phyloP scores from a whole-genome alignment of 2,113 vertebrate genomes.

The Pogona vitticeps region DNA sequence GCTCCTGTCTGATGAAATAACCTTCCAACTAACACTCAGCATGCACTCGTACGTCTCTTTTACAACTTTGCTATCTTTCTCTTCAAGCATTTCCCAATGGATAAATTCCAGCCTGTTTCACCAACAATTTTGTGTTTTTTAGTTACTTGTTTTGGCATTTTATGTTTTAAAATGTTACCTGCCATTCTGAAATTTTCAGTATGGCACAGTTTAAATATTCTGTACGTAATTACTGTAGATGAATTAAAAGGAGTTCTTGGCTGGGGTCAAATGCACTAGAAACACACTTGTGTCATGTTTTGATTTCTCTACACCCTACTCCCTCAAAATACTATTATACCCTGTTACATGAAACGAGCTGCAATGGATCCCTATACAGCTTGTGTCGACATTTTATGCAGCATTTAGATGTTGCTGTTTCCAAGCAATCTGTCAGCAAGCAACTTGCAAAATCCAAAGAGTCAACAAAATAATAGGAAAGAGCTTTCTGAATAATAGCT shows the following conservation, averaged over 20 bases:
- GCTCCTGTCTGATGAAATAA: no score
- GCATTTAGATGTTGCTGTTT: conserved; percentile 6
- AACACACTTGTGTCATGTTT: neutral
- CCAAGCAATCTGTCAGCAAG: conserved; percentile 26
- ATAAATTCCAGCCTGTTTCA: no score
- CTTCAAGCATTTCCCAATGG: no score
- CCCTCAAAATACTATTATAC: neutral
- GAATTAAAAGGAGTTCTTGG: neutral
- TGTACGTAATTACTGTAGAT: neutral
- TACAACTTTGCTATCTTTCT: no score
- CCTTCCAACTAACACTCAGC: no score
- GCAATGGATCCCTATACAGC: neutral
- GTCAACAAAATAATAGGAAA: neutral
- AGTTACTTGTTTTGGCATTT: neutral
- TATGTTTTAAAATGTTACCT: neutral
- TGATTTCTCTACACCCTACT: neutral
- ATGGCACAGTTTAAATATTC: neutral
- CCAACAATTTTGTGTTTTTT: no score
- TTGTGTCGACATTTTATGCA: rapidly evolving
- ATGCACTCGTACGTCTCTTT: no score
- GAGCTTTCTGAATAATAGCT: conserved; percentile 8
- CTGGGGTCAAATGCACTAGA: neutral
- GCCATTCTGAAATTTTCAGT: neutral
- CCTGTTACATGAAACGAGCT: rapidly evolving
- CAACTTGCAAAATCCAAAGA: conserved; percentile 12